These are phyloP conservation scores for Rhimphoctona megacephalus DNA, from an alignment of 2,888 invertebrate genomes.

Conservation along the genomic window DNA sequence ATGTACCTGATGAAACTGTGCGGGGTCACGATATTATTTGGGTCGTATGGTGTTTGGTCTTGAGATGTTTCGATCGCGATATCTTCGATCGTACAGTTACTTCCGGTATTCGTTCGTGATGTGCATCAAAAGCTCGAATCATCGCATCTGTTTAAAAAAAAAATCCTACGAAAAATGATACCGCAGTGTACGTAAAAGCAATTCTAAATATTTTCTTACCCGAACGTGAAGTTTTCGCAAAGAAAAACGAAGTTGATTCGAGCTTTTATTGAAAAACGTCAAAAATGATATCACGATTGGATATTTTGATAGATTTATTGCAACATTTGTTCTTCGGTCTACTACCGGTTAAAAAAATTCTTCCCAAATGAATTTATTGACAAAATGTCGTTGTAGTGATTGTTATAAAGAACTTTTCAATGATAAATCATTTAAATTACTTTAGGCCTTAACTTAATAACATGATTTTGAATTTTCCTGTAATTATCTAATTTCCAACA, in stretches of 20 bases:
- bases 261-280: background rate
- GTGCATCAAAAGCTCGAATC: background rate
- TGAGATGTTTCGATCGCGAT: conserved; percentile 11
- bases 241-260: background rate
- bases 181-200: background rate
- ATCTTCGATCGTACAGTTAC: background rate
- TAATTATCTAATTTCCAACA: background rate
- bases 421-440: no score
- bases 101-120: background rate
- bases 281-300: no score
- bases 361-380: background rate
- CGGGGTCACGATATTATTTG: conserved; percentile 68
- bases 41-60: conserved; percentile 57
- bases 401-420: background rate
- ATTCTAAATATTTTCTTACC: background rate
- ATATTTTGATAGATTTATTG: no score
- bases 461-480: background rate
- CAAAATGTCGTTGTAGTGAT: background rate
- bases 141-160: background rate
- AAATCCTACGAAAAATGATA: background rate
- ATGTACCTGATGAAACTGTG: conserved; percentile 55
- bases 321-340: background rate
- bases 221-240: background rate
- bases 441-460: no score
- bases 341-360: background rate